phyloP scores from a whole-genome alignment of 2,797 vertebrate genomes.

The Nyctibius grandis region DNA sequence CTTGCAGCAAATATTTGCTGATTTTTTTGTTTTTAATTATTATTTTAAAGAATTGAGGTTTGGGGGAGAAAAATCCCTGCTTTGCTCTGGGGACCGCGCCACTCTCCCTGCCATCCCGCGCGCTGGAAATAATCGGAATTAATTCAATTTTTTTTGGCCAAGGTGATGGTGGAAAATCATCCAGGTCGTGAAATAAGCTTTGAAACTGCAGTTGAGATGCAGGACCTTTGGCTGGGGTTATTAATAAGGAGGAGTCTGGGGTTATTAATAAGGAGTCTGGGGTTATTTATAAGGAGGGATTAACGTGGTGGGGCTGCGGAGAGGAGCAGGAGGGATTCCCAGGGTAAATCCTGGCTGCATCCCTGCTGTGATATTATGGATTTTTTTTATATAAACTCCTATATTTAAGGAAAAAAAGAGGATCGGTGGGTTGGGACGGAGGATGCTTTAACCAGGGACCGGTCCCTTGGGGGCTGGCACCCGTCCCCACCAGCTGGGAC shows the following conservation, averaged over 20 bases:
- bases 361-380: not conserved
- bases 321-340: not conserved
- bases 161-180: not conserved
- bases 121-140: not conserved
- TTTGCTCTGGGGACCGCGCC: fast-evolving
- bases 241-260: not conserved
- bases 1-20: not conserved
- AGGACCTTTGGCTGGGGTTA: not conserved
- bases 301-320: not conserved
- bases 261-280: fast-evolving
- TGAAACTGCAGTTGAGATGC: fast-evolving
- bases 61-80: not conserved
- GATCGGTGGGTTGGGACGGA: fast-evolving
- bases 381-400: not conserved
- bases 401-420: not conserved
- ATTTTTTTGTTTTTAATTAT: not conserved
- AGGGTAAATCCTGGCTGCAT: not conserved
- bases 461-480: not conserved
- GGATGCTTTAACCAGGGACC: not conserved
- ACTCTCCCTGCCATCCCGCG: fast-evolving
- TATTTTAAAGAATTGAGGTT: not conserved
- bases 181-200: not conserved
- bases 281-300: not conserved
- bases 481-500: not conserved
- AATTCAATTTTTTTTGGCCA: not conserved